Base-by-base conservation (phyloP, 2,797 vertebrate genomes). In the Bryconaethiops microstoma region DNA sequence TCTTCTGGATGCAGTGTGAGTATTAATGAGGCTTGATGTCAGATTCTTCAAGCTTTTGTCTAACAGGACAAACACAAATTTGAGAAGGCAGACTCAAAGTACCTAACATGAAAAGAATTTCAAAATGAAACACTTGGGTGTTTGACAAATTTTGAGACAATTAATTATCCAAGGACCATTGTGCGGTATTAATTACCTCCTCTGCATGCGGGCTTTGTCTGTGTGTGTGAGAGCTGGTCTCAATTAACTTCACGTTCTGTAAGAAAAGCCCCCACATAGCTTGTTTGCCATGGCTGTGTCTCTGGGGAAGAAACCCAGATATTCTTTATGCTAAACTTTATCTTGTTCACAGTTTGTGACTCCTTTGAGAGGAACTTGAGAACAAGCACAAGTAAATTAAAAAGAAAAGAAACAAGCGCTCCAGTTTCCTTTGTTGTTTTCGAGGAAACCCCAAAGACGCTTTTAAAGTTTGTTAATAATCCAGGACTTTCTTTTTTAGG, bases 281-380 rank as follows among this genome's bases (percentile, higher is more conserved):
- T 63, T 29, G 78, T 63, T 82, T 84, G 74, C 67, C 40, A 62
- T 17, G 52, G 57, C 57, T 79, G 39, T n/a, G 14, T 89, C 91
- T 89, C 91, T 13, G 5, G 90, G 88, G 92, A 67, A 71, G 88
- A 88, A 92, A 89, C 89, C 90, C 78, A 92, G 83, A 92, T 92
- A 87, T 87, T 88, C 59, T 81, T 82, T 70, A 85, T 86, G 70
- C 83, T 89, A 87, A 89, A 91, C 86, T 86, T 88, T 78, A 77
- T 85, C 85, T 86, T 83, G 75, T 82, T 86, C 86, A 80, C 82
- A 81, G 70, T 89, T 89, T 88, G 86, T 74, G 86, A 82, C 71
- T 90, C 88, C 87, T 89, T 78, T 69, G 91, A 91, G 89, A 90
- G 70, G 19, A 88, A 82, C 76, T 69, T 29, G 70, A 76, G 54